These are phyloP conservation scores for Germaria angustata DNA, from an alignment of 2,888 invertebrate species.

Conservation along the genomic window DNA sequence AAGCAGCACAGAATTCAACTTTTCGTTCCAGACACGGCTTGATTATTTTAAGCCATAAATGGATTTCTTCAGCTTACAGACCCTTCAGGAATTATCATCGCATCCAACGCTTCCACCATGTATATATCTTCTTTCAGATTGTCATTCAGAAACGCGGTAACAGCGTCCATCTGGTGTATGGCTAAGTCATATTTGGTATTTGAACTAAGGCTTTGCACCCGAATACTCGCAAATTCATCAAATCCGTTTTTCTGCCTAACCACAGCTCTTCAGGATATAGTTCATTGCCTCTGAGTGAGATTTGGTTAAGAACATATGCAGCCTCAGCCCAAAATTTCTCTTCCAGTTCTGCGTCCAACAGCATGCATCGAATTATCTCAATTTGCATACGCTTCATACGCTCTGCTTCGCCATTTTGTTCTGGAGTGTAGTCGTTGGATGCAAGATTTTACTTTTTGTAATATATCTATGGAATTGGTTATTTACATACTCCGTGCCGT, in stretches of 20 bases:
- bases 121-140: not conserved
- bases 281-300: not conserved
- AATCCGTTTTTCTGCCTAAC: not conserved
- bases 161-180: not conserved
- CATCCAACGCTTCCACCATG: not conserved
- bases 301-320: not conserved
- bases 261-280: slow-evolving; percentile 5
- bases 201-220: slow-evolving; percentile 64
- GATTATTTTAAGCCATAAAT: too few species aligned
- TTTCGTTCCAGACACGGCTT: not conserved
- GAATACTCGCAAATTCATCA: slow-evolving; percentile 59
- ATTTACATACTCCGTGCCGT: too few species aligned
- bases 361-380: not conserved
- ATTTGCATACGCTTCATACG: not conserved
- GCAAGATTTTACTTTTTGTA: not conserved
- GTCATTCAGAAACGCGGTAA: not conserved
- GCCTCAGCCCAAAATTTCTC: not conserved
- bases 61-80: too few species aligned
- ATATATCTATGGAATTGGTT: too few species aligned
- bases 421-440: not conserved
- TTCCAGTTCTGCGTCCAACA: not conserved
- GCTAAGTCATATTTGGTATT: slow-evolving; percentile 40
- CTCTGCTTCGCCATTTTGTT: not conserved
- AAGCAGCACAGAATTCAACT: not conserved
- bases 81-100: not conserved